Evolutionary conservation across 2,797 vertebrate species (phyloP).

Genomic region (Valencia hispanica): DNA sequence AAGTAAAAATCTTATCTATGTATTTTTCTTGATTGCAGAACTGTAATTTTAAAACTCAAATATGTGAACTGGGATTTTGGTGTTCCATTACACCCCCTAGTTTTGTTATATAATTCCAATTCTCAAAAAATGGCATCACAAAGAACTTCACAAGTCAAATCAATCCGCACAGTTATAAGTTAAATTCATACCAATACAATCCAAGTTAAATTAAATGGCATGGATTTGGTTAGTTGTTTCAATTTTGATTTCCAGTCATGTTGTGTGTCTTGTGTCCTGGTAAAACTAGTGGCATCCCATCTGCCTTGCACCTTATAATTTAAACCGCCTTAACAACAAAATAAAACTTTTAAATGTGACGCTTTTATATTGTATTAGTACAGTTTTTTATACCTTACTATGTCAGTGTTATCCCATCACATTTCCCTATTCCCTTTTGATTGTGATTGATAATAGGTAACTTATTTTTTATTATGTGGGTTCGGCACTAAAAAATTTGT

Average conservation of each 20-base stretch:
- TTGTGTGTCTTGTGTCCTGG: conserved; percentile 3
- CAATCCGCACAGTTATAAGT: not conserved
- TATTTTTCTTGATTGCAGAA: not conserved
- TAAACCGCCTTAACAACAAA: conserved; percentile 10
- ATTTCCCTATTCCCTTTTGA: conserved; percentile 62
- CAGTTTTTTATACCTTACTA: conserved; percentile 17
- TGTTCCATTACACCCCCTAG: not conserved
- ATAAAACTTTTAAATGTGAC: conserved; percentile 27
- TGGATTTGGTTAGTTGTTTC: conserved; percentile 2
- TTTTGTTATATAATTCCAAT: not conserved
- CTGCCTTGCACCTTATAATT: conserved; percentile 8
- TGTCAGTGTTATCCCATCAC: conserved; percentile 51
- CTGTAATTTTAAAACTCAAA: not conserved
- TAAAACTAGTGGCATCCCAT: not conserved
- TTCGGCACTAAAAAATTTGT: not conserved
- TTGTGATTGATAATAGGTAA: conserved; percentile 40
- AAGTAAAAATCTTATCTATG: no score
- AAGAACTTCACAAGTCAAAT: no score
- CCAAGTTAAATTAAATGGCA: not conserved
- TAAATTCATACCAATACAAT: not conserved
- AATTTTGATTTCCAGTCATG: conserved; percentile 3
- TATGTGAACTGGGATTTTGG: not conserved
- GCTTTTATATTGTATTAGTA: conserved; percentile 9
- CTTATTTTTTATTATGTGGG: conserved; percentile 14
- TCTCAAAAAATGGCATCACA: not conserved